Base-by-base conservation (phyloP, 1,140 invertebrate species). In the Phymorhynchus buccinoides region DNA sequence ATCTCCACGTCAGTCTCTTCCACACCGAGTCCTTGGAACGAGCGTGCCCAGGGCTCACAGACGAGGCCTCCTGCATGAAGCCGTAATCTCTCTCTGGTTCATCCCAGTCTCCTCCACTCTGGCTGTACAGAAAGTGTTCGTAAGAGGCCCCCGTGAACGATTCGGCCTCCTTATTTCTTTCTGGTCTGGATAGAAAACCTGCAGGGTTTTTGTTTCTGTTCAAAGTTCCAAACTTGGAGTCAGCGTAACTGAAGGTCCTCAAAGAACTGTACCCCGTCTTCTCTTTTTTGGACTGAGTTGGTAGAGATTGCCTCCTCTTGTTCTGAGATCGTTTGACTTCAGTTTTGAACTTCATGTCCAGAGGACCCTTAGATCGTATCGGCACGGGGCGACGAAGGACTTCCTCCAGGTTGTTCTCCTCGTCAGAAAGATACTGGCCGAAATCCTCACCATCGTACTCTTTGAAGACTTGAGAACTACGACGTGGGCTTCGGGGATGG, bases 401-500 rank as follows among this genome's bases (percentile, higher is more conserved):
- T 41, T n/a, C 52, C 42, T 32, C 66, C 6, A 30, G 7, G 12
- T 80, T 78, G 16, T 84, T 82, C 16, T 87, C 87, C 18, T 85
- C 84, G 16, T 85, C 84, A 12, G 68, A 78, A 35, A 87, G 82
- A 30, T 84, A 87, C 27, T 84, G 81, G 42, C 81, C 80, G n/a
- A 87, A 79, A n/a, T 87, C 87, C 73, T 84, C 87, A 3, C 87
- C 87, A 1, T 84, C 87, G 56, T 87, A 87, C 52, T 84, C 78
- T 73, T 83, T 87, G 52, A 77, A 78, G 32, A 41, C 48, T n/a
- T 73, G n/a, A 30, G 68, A 41, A 3, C 39, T 30, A 14, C 71
- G 42, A 18, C 75, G 42, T 12, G 62, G 35, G 41, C 56, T 78
- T 27, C 2, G 30, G 42, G 2, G 14, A 14, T 80, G 52, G n/a